Percentiles rank a stretch among this genome's conserved stretches.
These are phyloP conservation scores for Synanthedon vespiformis DNA, from an alignment of 2,888 invertebrate genomes.

Conservation along the genomic window DNA sequence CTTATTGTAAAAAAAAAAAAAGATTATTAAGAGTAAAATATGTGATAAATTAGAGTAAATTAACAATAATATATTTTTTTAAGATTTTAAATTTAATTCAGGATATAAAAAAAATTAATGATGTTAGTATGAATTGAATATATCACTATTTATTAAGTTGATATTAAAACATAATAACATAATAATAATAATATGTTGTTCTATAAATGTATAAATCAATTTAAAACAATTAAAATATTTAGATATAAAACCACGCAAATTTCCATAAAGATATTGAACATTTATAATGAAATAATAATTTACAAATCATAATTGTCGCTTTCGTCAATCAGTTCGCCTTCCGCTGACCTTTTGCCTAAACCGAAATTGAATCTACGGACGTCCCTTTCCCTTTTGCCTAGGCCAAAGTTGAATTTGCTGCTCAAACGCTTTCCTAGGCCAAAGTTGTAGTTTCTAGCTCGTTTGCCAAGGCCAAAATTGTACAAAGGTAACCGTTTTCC, in stretches of 20 bases:
- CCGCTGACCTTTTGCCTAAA: conserved; percentile 63
- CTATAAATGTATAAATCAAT: neutral
- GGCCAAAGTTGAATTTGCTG: conserved; percentile 68
- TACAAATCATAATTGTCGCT: neutral
- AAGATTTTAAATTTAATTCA: neutral
- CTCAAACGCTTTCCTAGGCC: conserved; percentile 68
- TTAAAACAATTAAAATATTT: neutral
- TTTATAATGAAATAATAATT: conserved; percentile 6
- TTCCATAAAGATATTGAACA: neutral
- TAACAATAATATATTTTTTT: too few relatives aligned
- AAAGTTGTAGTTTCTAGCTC: conserved; percentile 61
- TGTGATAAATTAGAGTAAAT: too few relatives aligned
- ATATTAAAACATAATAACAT: too few relatives aligned
- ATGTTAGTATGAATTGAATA: too few relatives aligned
- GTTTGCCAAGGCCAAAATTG: conserved; percentile 64
- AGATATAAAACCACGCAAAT: conserved; percentile 17
- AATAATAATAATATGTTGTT: neutral
- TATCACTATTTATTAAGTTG: too few relatives aligned
- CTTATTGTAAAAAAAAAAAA: too few relatives aligned
- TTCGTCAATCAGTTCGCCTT: conserved; percentile 15
- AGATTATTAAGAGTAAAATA: too few relatives aligned
- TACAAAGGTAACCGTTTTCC: conserved; percentile 58
- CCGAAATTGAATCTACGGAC: conserved; percentile 68
- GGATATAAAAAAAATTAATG: neutral
- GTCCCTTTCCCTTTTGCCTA: conserved; percentile 67